Conservation (phyloP, 2,888 invertebrate species). For the Hydrotaea diabolus region DNA sequence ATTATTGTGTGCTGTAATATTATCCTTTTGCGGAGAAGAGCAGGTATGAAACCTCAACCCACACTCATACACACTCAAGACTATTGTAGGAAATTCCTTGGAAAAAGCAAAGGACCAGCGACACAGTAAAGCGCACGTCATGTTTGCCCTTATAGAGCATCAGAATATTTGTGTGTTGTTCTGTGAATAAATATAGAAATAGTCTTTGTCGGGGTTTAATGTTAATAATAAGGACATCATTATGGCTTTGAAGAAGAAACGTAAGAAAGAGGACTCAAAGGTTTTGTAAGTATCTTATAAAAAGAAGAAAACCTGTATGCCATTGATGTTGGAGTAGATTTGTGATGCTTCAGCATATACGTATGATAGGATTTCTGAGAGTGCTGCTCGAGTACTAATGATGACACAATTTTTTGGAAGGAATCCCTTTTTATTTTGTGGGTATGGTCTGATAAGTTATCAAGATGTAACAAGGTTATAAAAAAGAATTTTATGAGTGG, state of each 20-base stretch:
- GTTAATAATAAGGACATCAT: slow-evolving; percentile 59
- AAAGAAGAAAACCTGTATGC: slow-evolving; percentile 18
- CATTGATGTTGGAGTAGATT: neutral
- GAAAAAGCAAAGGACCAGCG: neutral
- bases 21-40: slow-evolving; percentile 1
- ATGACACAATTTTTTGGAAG: slow-evolving; percentile 71
- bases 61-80: neutral
- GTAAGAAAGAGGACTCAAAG: slow-evolving; percentile 18
- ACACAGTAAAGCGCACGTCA: slow-evolving; percentile 22
- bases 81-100: slow-evolving; percentile 32
- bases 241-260: slow-evolving; percentile 40
- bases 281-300: neutral
- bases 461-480: slow-evolving; percentile 38
- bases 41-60: neutral
- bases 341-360: neutral
- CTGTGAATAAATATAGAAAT: neutral
- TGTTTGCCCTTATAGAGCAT: slow-evolving; percentile 20
- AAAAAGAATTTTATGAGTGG: slow-evolving; percentile 27
- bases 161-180: neutral
- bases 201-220: neutral
- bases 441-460: slow-evolving; percentile 40
- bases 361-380: neutral
- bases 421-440: slow-evolving; percentile 8
- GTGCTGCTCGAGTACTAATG: slow-evolving; percentile 70
- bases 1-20: slow-evolving; percentile 15